A percentile compares a stretch with the other conserved stretches of the same genome.
These are phyloP conservation scores for Schlechtendalia chinensis DNA, from an alignment of 1,140 invertebrate genomes.

Conservation along the genomic window DNA sequence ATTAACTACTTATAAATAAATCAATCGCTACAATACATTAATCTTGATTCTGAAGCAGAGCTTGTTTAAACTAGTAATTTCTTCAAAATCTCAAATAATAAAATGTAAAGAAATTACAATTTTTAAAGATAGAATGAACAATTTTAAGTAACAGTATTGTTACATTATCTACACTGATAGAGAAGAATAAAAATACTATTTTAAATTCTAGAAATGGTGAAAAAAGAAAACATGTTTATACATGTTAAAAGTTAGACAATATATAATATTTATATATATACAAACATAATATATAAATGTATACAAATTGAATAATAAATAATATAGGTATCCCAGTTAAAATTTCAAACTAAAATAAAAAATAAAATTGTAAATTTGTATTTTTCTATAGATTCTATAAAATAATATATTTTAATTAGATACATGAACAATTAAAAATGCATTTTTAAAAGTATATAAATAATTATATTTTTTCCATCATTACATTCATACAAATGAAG, in stretches of 20 bases:
- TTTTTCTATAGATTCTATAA: slow-evolving; percentile 22
- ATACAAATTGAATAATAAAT: slow-evolving; percentile 3
- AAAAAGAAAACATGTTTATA: not conserved
- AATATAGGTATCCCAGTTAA: not conserved
- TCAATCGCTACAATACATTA: no score
- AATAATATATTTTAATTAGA: slow-evolving; percentile 29
- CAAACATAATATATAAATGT: not conserved
- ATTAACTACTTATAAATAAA: no score
- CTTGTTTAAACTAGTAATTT: no score
- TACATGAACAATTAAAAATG: slow-evolving; percentile 31
- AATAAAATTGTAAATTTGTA: slow-evolving; percentile 37
- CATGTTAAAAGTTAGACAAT: no score
- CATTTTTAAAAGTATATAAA: slow-evolving; percentile 44
- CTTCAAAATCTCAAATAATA: no score
- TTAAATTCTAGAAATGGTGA: not conserved
- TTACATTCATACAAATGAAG: slow-evolving; percentile 30
- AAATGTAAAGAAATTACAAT: no score
- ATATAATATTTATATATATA: no score
- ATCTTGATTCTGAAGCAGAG: no score
- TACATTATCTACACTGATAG: no score
- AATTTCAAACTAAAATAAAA: slow-evolving; percentile 20
- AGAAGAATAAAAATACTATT: not conserved
- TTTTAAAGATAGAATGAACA: no score
- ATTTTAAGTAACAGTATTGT: no score
- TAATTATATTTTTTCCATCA: slow-evolving; percentile 48